These are phyloP conservation scores for Diogma glabrata DNA, from an alignment of 2,888 invertebrate species.

Conservation along the genomic window DNA sequence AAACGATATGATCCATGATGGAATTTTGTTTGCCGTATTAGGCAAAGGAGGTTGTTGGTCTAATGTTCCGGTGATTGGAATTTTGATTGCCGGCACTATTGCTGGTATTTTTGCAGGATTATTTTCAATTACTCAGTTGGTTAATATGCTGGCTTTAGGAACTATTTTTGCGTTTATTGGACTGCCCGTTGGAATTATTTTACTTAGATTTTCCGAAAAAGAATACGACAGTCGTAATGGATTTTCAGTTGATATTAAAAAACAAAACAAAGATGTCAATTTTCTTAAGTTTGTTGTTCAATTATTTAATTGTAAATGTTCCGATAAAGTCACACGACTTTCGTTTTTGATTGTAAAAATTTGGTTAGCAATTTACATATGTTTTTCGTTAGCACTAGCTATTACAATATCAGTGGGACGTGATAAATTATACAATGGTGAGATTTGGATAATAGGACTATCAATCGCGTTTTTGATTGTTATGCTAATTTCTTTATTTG, in stretches of 20 bases:
- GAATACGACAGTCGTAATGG: background rate
- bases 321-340: background rate
- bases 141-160: constrained; percentile 86
- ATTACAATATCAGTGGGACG: constrained; percentile 27
- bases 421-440: constrained; percentile 23
- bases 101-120: constrained; percentile 71
- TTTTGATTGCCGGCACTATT: constrained; percentile 54
- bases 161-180: constrained; percentile 79
- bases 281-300: background rate
- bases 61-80: constrained; percentile 63
- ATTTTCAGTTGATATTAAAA: background rate
- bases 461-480: constrained; percentile 22
- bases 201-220: constrained; percentile 51
- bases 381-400: constrained; percentile 27
- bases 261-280: constrained; percentile 26
- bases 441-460: constrained; percentile 27
- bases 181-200: constrained; percentile 74
- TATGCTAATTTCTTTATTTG: constrained; percentile 23
- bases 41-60: constrained; percentile 56
- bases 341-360: background rate
- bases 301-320: background rate
- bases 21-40: constrained; percentile 60
- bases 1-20: constrained; percentile 81
- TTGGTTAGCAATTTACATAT: constrained; percentile 2
- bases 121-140: constrained; percentile 70